These are phyloP conservation scores for Symphodus melops DNA, from an alignment of 2,113 vertebrate genomes.

Conservation along the genomic window DNA sequence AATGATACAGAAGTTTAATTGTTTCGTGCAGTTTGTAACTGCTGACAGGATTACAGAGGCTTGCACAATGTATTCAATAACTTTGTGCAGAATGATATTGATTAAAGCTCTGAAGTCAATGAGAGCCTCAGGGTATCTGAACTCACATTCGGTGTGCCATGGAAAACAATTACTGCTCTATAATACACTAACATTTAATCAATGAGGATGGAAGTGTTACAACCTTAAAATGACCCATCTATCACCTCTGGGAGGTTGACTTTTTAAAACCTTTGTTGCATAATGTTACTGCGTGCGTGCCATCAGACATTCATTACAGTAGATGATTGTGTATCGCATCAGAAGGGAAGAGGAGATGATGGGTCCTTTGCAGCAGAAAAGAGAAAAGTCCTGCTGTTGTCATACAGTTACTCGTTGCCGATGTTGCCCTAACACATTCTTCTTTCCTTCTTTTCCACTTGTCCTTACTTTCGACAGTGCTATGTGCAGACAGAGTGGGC, in stretches of 20 bases:
- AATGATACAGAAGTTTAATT: background rate
- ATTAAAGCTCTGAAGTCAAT: constrained; percentile 44
- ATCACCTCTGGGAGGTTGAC: background rate
- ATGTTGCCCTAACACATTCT: background rate
- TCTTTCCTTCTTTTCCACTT: background rate
- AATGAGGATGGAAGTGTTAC: background rate
- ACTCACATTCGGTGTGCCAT: constrained; percentile 36
- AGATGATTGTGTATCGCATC: background rate
- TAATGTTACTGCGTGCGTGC: constrained; percentile 23
- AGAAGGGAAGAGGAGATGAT: background rate
- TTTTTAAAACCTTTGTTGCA: constrained; percentile 14
- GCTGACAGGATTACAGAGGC: constrained; percentile 8
- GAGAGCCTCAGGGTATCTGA: constrained; percentile 20
- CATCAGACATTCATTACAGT: too few relatives aligned
- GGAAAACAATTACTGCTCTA: constrained; percentile 42
- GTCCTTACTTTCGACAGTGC: constrained; percentile 82
- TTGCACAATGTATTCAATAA: constrained; percentile 28
- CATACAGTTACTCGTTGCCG: background rate
- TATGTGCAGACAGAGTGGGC: constrained; percentile 99
- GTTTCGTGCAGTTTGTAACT: background rate
- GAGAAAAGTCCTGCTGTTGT: background rate
- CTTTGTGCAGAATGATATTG: constrained; percentile 39
- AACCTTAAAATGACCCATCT: constrained; percentile 4
- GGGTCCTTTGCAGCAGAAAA: background rate
- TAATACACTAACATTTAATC: background rate